Evolutionary conservation across 2,113 vertebrate species (phyloP).

Genomic region (Microtus ochrogaster): DNA sequence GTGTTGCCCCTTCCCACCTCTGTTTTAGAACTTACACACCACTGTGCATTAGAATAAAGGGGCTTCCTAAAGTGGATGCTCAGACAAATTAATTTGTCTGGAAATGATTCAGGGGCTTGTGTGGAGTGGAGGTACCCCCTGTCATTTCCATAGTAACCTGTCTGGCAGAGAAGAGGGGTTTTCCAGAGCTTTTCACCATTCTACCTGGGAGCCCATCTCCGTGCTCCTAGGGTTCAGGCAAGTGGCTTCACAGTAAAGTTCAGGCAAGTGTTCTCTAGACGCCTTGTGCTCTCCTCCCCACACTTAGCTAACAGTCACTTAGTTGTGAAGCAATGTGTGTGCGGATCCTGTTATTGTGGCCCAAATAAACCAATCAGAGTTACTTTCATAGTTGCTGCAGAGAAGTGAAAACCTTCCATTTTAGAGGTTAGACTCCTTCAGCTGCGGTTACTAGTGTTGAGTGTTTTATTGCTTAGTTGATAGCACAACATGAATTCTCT

Average conservation of each 20-base stretch:
- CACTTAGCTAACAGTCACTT: conserved; percentile 13
- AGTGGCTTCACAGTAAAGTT: neutral
- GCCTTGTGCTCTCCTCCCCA: neutral
- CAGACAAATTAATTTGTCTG: neutral
- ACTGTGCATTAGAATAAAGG: conserved; percentile 26
- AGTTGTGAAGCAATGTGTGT: neutral
- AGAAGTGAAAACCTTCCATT: conserved; percentile 21
- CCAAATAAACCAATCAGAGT: neutral
- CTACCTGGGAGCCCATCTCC: accelerated
- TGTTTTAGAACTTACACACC: neutral
- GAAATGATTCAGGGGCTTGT: neutral
- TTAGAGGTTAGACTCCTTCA: neutral
- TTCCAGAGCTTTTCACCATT: neutral
- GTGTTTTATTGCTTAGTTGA: neutral
- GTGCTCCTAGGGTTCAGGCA: neutral
- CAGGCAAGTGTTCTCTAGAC: neutral
- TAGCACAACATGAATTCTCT: neutral
- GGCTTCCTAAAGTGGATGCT: neutral
- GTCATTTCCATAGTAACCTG: neutral
- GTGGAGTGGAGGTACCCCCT: neutral
- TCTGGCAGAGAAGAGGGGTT: neutral
- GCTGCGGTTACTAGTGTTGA: neutral
- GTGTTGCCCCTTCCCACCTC: neutral
- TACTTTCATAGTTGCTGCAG: neutral
- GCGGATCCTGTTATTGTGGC: neutral